Evolutionary conservation across 1,140 invertebrate genomes (phyloP).

Genomic region (Drosophila mojavensis): DNA sequence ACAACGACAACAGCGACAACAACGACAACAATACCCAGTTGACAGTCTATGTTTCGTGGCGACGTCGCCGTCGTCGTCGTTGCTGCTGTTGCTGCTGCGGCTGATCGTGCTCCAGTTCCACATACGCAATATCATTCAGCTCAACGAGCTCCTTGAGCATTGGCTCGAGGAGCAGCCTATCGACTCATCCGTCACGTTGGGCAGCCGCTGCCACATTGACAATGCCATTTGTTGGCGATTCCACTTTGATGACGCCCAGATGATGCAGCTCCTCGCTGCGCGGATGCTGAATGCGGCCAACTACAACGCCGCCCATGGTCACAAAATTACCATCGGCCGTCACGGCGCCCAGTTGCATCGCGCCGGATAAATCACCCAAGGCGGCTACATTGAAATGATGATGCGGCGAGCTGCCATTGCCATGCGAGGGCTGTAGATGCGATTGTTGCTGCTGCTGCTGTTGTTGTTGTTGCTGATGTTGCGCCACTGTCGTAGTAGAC

Average conservation of each 20-base stretch:
- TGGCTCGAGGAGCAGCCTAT: constrained; percentile 70
- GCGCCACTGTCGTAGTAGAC: constrained; percentile 57
- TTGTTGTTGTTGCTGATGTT: constrained; percentile 46
- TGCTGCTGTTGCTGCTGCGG: constrained; percentile 24
- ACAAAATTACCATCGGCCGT: constrained; percentile 80
- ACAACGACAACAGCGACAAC: constrained; percentile 16
- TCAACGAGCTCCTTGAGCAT: constrained; percentile 61
- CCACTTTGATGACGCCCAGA: constrained; percentile 78
- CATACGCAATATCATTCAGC: constrained; percentile 44
- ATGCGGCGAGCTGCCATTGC: constrained; percentile 64
- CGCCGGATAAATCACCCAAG: constrained; percentile 72
- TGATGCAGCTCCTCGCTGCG: constrained; percentile 72
- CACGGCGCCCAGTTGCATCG: constrained; percentile 74
- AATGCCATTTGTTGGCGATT: constrained; percentile 71
- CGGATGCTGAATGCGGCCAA: constrained; percentile 76
- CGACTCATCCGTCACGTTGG: constrained; percentile 79
- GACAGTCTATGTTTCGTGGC: constrained; percentile 15
- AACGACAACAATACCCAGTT: not conserved
- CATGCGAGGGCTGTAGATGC: constrained; percentile 55
- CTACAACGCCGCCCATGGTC: constrained; percentile 80
- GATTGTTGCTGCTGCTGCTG: constrained; percentile 43
- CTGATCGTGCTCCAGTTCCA: constrained; percentile 23
- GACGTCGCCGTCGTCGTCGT: constrained; percentile 25
- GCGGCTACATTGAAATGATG: constrained; percentile 77
- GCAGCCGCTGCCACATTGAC: constrained; percentile 24